phyloP scores from a whole-genome alignment of 2,113 vertebrate genomes.

The Patagioenas fasciata region DNA sequence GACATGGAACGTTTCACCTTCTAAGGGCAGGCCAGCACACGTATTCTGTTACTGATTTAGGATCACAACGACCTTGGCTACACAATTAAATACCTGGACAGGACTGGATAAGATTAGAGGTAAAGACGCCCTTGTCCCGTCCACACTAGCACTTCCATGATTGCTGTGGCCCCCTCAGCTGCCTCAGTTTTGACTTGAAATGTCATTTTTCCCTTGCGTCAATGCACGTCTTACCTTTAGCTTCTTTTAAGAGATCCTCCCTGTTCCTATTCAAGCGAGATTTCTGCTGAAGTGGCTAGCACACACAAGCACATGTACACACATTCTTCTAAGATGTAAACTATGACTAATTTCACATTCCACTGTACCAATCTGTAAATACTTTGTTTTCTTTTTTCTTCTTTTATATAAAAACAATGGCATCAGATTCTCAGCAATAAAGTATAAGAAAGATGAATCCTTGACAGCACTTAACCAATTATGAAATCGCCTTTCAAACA shows the following conservation, averaged over 20 bases:
- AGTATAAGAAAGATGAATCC: conserved; percentile 78
- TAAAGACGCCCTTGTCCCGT: neutral
- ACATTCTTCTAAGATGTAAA: conserved; percentile 75
- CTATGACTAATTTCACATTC: conserved; percentile 79
- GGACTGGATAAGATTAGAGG: conserved; percentile 4
- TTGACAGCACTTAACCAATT: conserved; percentile 76
- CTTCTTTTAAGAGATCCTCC: conserved; percentile 45
- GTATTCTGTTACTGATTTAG: neutral
- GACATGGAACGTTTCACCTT: neutral
- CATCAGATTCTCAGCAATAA: conserved; percentile 75
- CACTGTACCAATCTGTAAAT: conserved; percentile 74
- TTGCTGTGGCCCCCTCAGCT: neutral
- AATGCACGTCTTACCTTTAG: conserved; percentile 39
- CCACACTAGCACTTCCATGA: neutral
- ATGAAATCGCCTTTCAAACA: conserved; percentile 78
- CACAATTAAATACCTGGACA: neutral
- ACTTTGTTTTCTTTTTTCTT: conserved; percentile 56
- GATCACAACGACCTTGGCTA: conserved; percentile 27
- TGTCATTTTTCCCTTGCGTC: neutral
- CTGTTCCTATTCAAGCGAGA: conserved; percentile 36
- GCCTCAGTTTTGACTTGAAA: neutral
- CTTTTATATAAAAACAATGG: conserved; percentile 72
- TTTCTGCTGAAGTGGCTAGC: conserved; percentile 60
- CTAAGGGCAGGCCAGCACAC: neutral
- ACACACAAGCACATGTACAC: conserved; percentile 69